Percentiles rank a stretch among this genome's conserved stretches.
Evolutionary conservation across 1,140 invertebrate genomes (phyloP).

Genomic region (Drosophila parabipectinata): DNA sequence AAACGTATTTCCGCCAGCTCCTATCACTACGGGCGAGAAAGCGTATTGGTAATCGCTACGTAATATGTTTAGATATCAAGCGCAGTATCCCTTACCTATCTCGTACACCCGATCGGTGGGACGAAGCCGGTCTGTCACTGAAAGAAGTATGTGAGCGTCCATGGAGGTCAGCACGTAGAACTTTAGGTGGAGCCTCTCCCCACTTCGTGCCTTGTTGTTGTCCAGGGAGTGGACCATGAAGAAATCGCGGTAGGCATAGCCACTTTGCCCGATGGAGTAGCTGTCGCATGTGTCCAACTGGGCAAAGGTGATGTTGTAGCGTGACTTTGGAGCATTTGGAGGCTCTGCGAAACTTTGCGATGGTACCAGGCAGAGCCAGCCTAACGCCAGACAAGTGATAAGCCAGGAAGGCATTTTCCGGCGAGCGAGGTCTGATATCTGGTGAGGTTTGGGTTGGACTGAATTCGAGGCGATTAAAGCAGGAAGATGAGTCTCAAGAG

Average conservation of each 20-base stretch:
- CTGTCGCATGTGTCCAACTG: conserved; percentile 68
- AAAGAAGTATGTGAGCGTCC: conserved; percentile 81
- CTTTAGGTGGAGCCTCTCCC: conserved; percentile 72
- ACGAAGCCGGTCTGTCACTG: conserved; percentile 55
- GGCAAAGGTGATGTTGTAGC: conserved; percentile 70
- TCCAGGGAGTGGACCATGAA: conserved; percentile 59
- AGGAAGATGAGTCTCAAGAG: not conserved
- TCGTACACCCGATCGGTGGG: conserved; percentile 70
- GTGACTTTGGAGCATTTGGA: conserved; percentile 19
- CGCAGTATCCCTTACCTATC: conserved; percentile 52
- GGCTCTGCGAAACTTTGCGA: conserved; percentile 4
- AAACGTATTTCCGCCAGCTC: conserved; percentile 77
- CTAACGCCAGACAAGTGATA: conserved; percentile 21
- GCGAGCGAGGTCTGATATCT: not conserved
- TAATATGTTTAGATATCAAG: not conserved
- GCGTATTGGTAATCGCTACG: no score
- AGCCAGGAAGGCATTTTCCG: conserved; percentile 22
- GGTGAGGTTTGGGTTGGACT: conserved; percentile 7
- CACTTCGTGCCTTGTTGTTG: conserved; percentile 59
- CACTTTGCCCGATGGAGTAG: conserved; percentile 34
- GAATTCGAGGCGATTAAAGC: not conserved
- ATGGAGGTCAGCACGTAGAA: conserved; percentile 77
- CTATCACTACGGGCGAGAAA: conserved; percentile 58
- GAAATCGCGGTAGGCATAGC: conserved; percentile 71
- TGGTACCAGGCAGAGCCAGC: conserved; percentile 17